These are phyloP conservation scores for Ophion ellenae DNA, from an alignment of 2,888 invertebrate species.

Conservation along the genomic window DNA sequence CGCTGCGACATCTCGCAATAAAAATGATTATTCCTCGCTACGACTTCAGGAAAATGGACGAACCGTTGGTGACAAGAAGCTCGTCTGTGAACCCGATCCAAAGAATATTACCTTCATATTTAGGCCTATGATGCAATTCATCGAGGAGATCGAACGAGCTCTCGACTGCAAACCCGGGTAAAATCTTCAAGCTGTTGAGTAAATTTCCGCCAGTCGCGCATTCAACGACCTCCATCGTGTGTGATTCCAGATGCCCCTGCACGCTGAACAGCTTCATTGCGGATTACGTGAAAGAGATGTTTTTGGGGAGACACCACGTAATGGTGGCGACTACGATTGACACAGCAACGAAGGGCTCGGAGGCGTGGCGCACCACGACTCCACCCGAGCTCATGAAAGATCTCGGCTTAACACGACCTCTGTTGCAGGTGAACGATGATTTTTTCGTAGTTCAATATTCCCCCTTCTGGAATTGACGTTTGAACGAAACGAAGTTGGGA, in stretches of 20 bases:
- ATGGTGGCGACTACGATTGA: conserved; percentile 88
- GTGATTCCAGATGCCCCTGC: conserved; percentile 86
- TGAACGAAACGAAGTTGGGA: neutral
- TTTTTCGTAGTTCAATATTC: neutral
- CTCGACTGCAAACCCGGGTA: conserved; percentile 86
- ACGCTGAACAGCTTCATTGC: conserved; percentile 93
- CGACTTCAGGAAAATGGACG: conserved; percentile 73
- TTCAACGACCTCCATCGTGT: neutral
- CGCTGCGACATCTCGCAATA: neutral
- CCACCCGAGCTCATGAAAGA: conserved; percentile 89
- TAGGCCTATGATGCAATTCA: conserved; percentile 92
- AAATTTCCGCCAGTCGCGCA: no score
- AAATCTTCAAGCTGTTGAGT: conserved; percentile 36
- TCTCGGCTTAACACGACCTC: conserved; percentile 87
- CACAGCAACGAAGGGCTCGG: conserved; percentile 89
- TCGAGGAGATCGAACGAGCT: conserved; percentile 92
- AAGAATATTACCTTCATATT: conserved; percentile 91
- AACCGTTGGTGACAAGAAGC: conserved; percentile 83
- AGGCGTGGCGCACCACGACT: conserved; percentile 92
- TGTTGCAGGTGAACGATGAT: conserved; percentile 85
- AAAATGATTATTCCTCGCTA: conserved; percentile 13
- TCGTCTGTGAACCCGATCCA: conserved; percentile 91
- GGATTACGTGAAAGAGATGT: conserved; percentile 94
- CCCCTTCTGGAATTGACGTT: neutral
- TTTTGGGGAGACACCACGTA: conserved; percentile 90